These are phyloP conservation scores for Danio albolineatus DNA, from an alignment of 2,797 vertebrate species.

Conservation along the genomic window DNA sequence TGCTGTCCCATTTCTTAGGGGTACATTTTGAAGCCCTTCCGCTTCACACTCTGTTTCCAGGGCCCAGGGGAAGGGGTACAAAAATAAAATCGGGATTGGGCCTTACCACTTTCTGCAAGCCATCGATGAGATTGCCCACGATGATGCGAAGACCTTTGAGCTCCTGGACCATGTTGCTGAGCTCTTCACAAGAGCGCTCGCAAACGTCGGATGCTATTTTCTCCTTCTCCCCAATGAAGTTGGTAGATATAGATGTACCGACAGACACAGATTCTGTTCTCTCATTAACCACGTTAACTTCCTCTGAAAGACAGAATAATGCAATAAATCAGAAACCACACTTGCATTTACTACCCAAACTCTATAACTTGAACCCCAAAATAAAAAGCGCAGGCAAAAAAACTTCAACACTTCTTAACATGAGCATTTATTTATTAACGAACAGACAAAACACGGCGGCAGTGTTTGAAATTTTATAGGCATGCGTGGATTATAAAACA, in stretches of 20 bases:
- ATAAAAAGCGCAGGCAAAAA: not conserved
- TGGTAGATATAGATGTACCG: conserved; percentile 82
- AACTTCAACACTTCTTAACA: not conserved
- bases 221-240: conserved; percentile 82
- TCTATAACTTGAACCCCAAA: not conserved
- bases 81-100: no score
- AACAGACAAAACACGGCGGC: conserved; percentile 1
- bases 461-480: not conserved
- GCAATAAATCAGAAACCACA: not conserved
- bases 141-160: conserved; percentile 89
- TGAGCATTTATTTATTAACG: not conserved
- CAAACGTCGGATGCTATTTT: conserved; percentile 84
- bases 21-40: no score
- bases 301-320: conserved; percentile 73
- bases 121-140: conserved; percentile 91
- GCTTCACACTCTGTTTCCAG: no score
- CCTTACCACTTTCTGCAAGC: conserved; percentile 93
- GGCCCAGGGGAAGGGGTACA: no score
- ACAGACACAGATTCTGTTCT: conserved; percentile 87
- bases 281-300: conserved; percentile 87
- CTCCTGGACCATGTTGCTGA: conserved; percentile 91
- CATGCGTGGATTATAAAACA: conserved; percentile 1
- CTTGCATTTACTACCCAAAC: not conserved
- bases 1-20: no score
- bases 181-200: conserved; percentile 93